Evolutionary conservation across 2,888 invertebrate genomes (phyloP), one percentile per base, ranked within the genome.

Genomic region (Griposia aprilina): DNA sequence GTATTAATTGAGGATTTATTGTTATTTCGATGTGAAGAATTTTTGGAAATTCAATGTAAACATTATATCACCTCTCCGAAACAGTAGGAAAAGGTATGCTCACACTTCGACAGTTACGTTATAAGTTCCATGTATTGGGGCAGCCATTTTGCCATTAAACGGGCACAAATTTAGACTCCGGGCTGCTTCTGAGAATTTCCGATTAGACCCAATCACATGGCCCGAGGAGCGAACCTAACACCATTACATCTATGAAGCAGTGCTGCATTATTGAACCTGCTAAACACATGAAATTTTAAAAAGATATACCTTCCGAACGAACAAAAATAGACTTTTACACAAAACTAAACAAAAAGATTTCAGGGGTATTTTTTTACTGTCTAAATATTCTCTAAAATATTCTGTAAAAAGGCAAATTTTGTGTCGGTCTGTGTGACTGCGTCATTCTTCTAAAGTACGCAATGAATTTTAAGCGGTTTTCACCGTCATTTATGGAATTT

Each of bases 1-100:
- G 60, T 75, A 70, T 76, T 81, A 74, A 45, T 65, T 50, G 23
- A 66, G 59, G 77, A 84, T 87, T 84, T 76, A 85, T 76, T 20
- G 78, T 4, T 20, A 17, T 45, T 55, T 15, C n/a, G 15, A 13
- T 36, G 59, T 52, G 1, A 26, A 13, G 7, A 26, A 41, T 74
- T 67, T 70, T 30, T 30, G 48, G n/a, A 26, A 52, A 23, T 65
- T 48, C 4, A 0, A 36, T 13, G 17, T 52, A 15, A 26, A 41
- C 6, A 48, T n/a, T 20, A 26, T 30, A 67, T 23, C 23, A 7
- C 5, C 7, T 67, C 13, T 26, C 7, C 7, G 5, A 30, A 17
- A 5, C n/a, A 17, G 41, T n/a, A 23, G 6, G 2, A 15, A 65
- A n/a, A 62, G 1, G 26, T 17, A 15, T 15, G 7, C 2, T 7